A percentile compares a stretch with the other conserved stretches of the same genome.
Evolutionary conservation across 2,113 vertebrate genomes (phyloP).

Genomic region (Mesembrinibis cayennensis): DNA sequence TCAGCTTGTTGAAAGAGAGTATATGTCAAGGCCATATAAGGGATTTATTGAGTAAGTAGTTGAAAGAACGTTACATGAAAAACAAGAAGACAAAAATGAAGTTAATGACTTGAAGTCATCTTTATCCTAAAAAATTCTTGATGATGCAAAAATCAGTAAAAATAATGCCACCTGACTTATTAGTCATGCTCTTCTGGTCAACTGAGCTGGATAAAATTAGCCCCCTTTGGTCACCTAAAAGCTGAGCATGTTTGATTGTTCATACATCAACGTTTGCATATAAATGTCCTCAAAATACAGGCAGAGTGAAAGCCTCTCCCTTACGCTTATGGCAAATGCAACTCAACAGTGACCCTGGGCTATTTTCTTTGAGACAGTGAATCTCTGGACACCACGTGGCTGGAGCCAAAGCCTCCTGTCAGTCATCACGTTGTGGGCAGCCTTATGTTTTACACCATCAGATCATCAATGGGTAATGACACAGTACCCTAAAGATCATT

Average conservation of each 20-base stretch:
- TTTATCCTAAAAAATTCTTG: background rate
- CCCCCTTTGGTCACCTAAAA: background rate
- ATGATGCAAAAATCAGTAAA: background rate
- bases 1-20: background rate
- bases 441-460: background rate
- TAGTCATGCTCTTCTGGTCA: background rate
- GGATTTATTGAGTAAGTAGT: background rate
- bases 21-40: background rate
- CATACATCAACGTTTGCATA: background rate
- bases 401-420: background rate
- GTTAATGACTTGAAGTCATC: background rate
- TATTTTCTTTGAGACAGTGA: background rate
- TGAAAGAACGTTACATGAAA: background rate
- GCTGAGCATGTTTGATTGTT: background rate
- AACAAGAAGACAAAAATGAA: background rate
- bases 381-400: fast-evolving
- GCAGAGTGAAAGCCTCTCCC: background rate
- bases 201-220: background rate
- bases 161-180: background rate
- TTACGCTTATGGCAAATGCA: background rate
- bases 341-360: background rate
- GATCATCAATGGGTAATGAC: background rate
- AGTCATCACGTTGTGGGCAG: background rate
- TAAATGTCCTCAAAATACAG: background rate
- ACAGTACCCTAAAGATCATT: background rate